Evolutionary conservation across 2,797 vertebrate species (phyloP).

Genomic region (Schizopygopsis pylzovi): DNA sequence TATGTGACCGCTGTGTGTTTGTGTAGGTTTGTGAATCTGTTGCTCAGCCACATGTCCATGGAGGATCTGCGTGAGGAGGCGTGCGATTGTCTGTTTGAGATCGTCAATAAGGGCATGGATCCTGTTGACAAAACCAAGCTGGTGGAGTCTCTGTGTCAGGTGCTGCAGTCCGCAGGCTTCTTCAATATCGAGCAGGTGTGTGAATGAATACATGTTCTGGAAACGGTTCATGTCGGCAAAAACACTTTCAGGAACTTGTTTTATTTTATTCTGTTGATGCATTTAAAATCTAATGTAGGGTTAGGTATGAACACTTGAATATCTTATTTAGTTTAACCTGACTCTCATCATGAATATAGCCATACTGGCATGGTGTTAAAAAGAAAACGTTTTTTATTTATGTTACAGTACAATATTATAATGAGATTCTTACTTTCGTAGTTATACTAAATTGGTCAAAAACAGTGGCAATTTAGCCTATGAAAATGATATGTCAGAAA

Average conservation of each 20-base stretch:
- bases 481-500: too few relatives aligned
- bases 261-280: not conserved
- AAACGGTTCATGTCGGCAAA: not conserved
- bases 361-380: not conserved
- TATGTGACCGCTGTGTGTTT: constrained; percentile 6
- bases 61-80: constrained; percentile 97
- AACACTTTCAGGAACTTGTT: not conserved
- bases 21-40: constrained; percentile 92
- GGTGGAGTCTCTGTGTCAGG: constrained; percentile 93
- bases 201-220: not conserved
- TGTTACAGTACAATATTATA: too few relatives aligned
- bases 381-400: not conserved
- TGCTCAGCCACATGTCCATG: constrained; percentile 97
- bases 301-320: too few relatives aligned
- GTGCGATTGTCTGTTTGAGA: constrained; percentile 97
- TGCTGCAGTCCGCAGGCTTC: constrained; percentile 94
- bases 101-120: constrained; percentile 99
- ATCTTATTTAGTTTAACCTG: too few relatives aligned
- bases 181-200: constrained; percentile 93
- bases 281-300: not conserved
- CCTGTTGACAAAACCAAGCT: constrained; percentile 96
- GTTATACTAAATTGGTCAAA: not conserved
- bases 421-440: too few relatives aligned
- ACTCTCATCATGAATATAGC: too few relatives aligned
- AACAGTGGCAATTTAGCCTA: not conserved